phyloP scores from a whole-genome alignment of 2,113 vertebrate genomes.

The Tretioscincus oriximinensis region DNA sequence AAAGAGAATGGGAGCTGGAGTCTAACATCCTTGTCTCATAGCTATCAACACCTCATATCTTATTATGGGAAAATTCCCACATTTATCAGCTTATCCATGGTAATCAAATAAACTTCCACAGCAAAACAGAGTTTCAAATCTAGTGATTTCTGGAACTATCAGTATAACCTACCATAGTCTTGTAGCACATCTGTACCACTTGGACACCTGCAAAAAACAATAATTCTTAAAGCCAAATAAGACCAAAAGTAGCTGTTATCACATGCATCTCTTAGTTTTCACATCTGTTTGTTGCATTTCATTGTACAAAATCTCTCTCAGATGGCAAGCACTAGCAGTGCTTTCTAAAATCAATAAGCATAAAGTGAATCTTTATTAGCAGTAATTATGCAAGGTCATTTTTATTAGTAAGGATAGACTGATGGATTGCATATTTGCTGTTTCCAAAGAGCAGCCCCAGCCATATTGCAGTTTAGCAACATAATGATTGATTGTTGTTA shows the following conservation, averaged over 20 bases:
- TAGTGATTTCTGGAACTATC: no score
- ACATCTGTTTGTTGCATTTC: conserved; percentile 31
- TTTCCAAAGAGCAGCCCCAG: conserved; percentile 50
- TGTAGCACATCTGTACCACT: neutral
- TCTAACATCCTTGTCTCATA: neutral
- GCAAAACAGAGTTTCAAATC: no score
- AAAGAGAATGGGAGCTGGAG: neutral
- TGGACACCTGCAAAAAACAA: neutral
- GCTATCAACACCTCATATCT: neutral
- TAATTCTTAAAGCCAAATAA: neutral
- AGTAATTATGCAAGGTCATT: conserved; percentile 53
- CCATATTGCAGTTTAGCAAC: conserved; percentile 55
- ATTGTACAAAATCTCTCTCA: conserved; percentile 41
- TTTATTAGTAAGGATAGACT: conserved; percentile 45
- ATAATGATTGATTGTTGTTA: conserved; percentile 55
- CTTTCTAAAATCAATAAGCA: conserved; percentile 50
- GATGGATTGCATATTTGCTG: conserved; percentile 52
- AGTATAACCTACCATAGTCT: no score
- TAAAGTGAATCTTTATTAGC: conserved; percentile 60
- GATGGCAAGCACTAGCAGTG: conserved; percentile 39
- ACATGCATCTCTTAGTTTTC: no score
- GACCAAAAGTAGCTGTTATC: neutral
- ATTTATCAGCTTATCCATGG: neutral
- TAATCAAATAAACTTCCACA: no score
- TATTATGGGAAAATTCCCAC: neutral